Evolutionary conservation across 2,113 vertebrate species (phyloP).

Genomic region (Calidris pugnax): DNA sequence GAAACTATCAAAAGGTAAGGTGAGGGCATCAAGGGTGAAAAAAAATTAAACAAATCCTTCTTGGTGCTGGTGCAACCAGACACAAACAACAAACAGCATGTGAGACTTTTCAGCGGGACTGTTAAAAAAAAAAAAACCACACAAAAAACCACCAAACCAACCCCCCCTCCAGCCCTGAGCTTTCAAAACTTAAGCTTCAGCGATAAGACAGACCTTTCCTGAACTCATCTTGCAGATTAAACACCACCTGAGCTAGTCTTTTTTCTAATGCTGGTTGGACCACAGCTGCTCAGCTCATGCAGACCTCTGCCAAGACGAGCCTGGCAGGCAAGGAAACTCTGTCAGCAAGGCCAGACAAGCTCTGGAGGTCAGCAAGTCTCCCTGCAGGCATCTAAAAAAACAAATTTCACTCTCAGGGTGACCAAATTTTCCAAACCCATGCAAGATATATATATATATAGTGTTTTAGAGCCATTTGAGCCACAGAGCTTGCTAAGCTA

Average conservation of each 20-base stretch:
- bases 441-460: not conserved
- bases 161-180: accelerated
- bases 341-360: not conserved
- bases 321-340: not conserved
- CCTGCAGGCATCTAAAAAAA: not conserved
- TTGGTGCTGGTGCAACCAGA: not conserved
- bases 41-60: not conserved
- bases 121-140: not conserved
- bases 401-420: not conserved
- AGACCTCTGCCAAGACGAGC: not conserved
- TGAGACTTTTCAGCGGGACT: not conserved
- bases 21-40: not conserved
- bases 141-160: not conserved
- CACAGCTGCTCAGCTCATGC: not conserved
- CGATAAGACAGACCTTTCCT: not conserved
- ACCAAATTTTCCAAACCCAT: not conserved
- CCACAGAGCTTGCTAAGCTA: not conserved
- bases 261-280: not conserved
- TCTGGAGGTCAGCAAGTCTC: not conserved
- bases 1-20: not conserved
- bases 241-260: not conserved
- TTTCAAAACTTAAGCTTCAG: not conserved
- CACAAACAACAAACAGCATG: not conserved
- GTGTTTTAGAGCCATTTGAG: not conserved
- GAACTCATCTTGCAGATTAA: not conserved